A percentile compares a stretch with the other conserved stretches of the same genome.
Conservation (phyloP, 2,113 vertebrate genomes). For the Erpornis zantholeuca region DNA sequence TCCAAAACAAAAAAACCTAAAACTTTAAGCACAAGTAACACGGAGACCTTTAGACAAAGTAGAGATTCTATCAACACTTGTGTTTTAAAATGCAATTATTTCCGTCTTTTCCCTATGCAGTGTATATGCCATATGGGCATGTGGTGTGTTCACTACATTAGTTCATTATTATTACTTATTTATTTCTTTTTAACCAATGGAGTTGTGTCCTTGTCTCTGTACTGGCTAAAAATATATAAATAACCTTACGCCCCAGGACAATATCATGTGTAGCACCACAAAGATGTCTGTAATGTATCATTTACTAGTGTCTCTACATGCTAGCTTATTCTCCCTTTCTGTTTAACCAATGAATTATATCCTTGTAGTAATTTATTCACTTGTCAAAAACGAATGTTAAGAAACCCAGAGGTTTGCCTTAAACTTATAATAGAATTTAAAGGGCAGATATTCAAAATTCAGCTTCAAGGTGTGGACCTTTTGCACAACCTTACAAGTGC, state of each 20-base stretch:
- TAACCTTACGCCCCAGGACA: neutral
- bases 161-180: neutral
- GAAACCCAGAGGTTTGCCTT: neutral
- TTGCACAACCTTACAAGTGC: conserved; percentile 10
- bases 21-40: neutral
- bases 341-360: conserved; percentile 18
- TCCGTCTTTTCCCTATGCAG: neutral
- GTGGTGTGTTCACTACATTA: neutral
- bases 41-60: neutral
- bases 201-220: neutral
- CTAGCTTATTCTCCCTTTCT: neutral
- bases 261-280: neutral
- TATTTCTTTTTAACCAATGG: neutral
- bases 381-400: conserved; percentile 37
- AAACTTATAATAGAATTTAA: conserved; percentile 44
- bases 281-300: neutral
- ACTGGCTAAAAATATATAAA: neutral
- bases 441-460: conserved; percentile 38
- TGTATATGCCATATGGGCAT: neutral
- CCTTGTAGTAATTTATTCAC: conserved; percentile 27
- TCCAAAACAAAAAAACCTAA: neutral
- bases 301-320: neutral
- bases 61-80: neutral
- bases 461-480: conserved; percentile 25
- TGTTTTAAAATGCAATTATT: neutral